Conservation (phyloP, 2,113 vertebrate genomes). For the Australoheros scitulus region DNA sequence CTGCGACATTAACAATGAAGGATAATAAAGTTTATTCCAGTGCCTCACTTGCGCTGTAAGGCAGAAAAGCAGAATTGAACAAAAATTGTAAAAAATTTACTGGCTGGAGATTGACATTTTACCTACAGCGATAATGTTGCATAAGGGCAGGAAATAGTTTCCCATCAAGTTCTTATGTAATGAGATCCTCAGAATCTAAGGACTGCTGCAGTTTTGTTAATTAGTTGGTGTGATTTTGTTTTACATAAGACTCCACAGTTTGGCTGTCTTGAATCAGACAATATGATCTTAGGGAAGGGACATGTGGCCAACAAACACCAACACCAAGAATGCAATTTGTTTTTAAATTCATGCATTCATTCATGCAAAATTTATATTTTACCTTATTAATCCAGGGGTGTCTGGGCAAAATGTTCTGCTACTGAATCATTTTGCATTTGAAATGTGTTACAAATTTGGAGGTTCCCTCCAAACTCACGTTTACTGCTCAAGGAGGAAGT, state of each 20-base stretch:
- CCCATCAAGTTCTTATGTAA: background rate
- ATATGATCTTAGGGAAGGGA: background rate
- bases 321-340: too few relatives aligned
- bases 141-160: background rate
- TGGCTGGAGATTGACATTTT: background rate
- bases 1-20: background rate
- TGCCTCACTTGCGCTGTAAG: background rate
- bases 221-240: background rate
- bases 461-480: background rate
- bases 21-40: background rate
- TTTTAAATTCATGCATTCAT: too few relatives aligned
- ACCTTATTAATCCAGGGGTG: background rate
- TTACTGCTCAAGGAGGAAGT: background rate
- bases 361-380: background rate
- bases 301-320: background rate
- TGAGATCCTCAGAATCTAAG: too few relatives aligned
- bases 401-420: background rate
- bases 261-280: background rate
- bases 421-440: background rate
- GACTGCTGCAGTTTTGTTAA: too few relatives aligned
- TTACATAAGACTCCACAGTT: background rate
- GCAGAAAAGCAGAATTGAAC: background rate
- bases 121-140: background rate
- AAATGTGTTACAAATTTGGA: background rate
- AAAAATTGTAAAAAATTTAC: background rate